phyloP scores from a whole-genome alignment of 2,888 invertebrate genomes.

The Sialis lutaria region DNA sequence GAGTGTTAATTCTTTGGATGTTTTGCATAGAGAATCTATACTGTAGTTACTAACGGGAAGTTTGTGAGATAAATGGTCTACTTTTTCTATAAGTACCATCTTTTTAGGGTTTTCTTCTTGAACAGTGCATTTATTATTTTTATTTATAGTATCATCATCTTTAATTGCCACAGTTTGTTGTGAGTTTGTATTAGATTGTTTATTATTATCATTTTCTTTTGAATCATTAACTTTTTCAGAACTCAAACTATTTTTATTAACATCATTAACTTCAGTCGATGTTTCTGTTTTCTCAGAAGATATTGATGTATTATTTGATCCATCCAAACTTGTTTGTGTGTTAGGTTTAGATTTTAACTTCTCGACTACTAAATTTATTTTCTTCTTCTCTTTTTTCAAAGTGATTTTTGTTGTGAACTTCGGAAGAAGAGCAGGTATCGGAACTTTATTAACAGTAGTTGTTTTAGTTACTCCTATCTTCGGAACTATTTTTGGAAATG shows the following conservation, averaged over 20 bases:
- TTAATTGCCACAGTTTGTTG: not conserved
- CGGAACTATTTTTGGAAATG: conserved; percentile 5
- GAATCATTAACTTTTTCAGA: conserved; percentile 6
- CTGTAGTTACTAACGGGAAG: conserved; percentile 2
- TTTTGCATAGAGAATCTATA: conserved; percentile 6
- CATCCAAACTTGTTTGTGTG: no score
- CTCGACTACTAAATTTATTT: not conserved
- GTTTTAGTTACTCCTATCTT: conserved; percentile 20
- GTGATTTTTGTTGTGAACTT: conserved; percentile 2
- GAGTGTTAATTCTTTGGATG: conserved; percentile 4
- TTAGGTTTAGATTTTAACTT: not conserved
- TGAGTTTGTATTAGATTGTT: not conserved
- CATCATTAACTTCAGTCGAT: not conserved
- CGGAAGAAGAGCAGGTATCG: conserved; percentile 23
- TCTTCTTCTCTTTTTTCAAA: conserved; percentile 2
- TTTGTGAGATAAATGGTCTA: conserved; percentile 4
- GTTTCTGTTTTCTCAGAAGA: no score
- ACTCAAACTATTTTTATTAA: conserved; percentile 1
- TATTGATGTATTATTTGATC: no score
- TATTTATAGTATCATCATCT: not conserved
- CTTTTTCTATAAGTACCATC: conserved; percentile 3
- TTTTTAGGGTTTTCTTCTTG: not conserved
- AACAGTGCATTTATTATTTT: not conserved
- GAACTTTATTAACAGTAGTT: conserved; percentile 25
- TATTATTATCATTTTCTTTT: conserved; percentile 2